Evolutionary conservation across 2,113 vertebrate genomes (phyloP), one percentile per base, ranked within the genome.

Genomic region (Hylia prasina): DNA sequence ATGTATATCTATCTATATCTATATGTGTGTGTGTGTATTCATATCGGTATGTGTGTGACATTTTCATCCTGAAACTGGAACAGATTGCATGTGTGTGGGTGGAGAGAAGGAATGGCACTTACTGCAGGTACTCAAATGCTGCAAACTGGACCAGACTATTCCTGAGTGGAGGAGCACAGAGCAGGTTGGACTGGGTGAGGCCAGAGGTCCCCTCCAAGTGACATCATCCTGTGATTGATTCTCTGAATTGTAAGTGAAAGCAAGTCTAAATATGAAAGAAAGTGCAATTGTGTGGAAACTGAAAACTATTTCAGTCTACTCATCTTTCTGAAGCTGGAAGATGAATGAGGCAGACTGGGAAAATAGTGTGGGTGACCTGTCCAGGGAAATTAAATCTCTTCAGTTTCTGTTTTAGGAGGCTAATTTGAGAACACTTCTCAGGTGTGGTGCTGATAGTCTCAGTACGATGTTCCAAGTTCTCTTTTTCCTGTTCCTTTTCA

Each of bases 1-100:
- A 25, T 6, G 3, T 12, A 2, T 3, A 5, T 30, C 28, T 14
- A 40, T 40, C 5, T 20, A 14, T 20, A 5, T 50, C 6, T 64
- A 7, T 12, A 2, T 20, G 10, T 4, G 8, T 30, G 20, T 40
- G 20, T 40, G 5, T 48, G 19, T 28, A 51, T 44, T 16, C 31
- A 7, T 20, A 12, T 4, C 21, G 27, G 23, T 14, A 2, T 25
- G 10, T 35, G 20, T 30, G 19, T 53, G 37, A 50, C 6, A 7
- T 60, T 68, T 87, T 58, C 37, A 39, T 42, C 54, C 27, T 45
- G 39, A 15, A 50, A n/a, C 6, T 33, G n/a, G 78, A 84, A 30
- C 14, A 56, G 37, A 18, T 8, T 83, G 27, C 28, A 1, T 3
- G 3, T 10, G 19, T 30, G 14, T 6, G 7, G 54, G 63, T 45